Conservation (phyloP, 2,797 vertebrate genomes). For the Tolypeutes matacus region DNA sequence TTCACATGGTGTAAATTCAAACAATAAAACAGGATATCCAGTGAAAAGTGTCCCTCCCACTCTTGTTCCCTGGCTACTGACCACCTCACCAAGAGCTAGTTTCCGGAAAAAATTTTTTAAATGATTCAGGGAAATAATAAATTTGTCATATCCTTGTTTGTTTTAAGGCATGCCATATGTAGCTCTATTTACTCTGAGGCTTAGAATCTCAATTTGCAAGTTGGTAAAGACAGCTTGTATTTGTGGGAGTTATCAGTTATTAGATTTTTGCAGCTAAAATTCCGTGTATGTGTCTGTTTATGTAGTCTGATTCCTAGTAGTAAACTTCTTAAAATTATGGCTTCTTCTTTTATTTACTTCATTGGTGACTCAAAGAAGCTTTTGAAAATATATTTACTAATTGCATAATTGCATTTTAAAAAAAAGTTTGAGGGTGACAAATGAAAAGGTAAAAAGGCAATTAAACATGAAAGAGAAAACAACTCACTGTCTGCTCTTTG, state of each 20-base stretch:
- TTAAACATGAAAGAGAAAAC: constrained; percentile 19
- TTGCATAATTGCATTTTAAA: background rate
- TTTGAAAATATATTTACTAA: background rate
- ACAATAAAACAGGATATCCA: background rate
- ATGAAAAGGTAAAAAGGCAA: background rate
- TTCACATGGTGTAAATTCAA: background rate
- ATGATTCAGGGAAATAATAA: background rate
- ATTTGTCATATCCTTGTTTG: constrained; percentile 52
- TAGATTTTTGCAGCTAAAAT: background rate
- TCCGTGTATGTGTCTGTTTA: background rate
- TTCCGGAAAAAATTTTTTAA: background rate
- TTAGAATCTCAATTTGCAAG: constrained; percentile 34
- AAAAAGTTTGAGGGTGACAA: background rate
- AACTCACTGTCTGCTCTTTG: too few relatives aligned
- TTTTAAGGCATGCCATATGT: background rate
- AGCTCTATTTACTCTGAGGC: background rate
- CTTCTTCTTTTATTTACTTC: background rate
- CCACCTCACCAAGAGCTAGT: background rate
- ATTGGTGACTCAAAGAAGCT: constrained; percentile 30
- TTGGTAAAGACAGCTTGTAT: background rate
- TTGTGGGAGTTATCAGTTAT: background rate
- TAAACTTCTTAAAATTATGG: constrained; percentile 22
- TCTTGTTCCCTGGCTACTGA: constrained; percentile 26
- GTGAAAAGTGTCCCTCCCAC: background rate
- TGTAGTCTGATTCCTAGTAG: background rate